phyloP scores from a whole-genome alignment of 2,797 vertebrate genomes.

The Lophius americanus region DNA sequence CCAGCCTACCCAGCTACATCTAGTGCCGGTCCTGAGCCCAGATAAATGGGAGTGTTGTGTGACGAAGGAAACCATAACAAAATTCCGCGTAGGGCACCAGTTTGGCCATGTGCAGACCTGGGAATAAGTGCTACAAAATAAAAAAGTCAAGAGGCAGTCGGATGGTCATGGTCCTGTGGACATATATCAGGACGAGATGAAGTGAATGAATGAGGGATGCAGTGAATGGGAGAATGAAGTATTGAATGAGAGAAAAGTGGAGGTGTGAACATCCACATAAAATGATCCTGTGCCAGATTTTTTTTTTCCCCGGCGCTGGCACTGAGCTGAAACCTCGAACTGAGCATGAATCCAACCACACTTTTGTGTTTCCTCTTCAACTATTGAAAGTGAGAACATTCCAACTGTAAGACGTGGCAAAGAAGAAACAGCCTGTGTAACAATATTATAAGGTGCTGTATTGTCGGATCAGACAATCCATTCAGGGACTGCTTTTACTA shows the following conservation, averaged over 20 bases:
- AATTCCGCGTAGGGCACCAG: too few relatives aligned
- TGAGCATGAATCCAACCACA: slow-evolving; percentile 57
- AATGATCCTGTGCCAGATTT: slow-evolving; percentile 60
- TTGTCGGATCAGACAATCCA: background rate
- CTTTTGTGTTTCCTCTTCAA: slow-evolving; percentile 36
- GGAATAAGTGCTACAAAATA: too few relatives aligned
- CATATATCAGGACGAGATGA: too few relatives aligned
- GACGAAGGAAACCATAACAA: too few relatives aligned
- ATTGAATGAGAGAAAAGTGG: slow-evolving; percentile 53
- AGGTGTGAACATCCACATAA: slow-evolving; percentile 66
- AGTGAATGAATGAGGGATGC: background rate
- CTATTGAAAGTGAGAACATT: background rate
- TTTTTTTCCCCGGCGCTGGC: slow-evolving; percentile 52
- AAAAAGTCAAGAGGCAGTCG: too few relatives aligned
- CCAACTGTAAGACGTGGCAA: background rate
- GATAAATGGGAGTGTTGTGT: too few relatives aligned
- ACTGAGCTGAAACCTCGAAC: slow-evolving; percentile 51
- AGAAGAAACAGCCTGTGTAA: background rate
- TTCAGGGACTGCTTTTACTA: background rate
- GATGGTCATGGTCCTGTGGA: too few relatives aligned
- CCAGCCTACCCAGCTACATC: too few relatives aligned
- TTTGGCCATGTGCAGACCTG: too few relatives aligned
- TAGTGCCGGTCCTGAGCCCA: too few relatives aligned
- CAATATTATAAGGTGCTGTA: background rate
- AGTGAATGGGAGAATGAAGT: slow-evolving; percentile 10